Base-by-base conservation (phyloP, 2,113 vertebrate genomes). In the Misgurnus mizolepis region DNA sequence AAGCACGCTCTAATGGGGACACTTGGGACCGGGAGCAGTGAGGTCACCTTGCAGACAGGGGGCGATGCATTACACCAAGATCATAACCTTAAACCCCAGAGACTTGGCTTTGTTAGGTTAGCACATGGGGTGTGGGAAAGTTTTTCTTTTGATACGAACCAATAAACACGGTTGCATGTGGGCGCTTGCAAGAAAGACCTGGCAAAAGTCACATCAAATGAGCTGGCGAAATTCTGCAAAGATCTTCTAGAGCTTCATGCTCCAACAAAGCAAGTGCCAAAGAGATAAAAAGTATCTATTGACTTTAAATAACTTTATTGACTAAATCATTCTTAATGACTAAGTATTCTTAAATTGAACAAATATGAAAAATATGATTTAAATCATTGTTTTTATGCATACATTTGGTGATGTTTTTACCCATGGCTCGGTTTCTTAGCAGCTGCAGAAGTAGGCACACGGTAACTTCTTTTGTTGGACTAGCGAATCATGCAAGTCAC, bases 1-100 rank as follows among this genome's bases (percentile, higher is more conserved):
- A 89, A 86, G 86, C 83, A 84, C 83, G 74, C 86, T 87, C 83
- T 93, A 92, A 93, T 93, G 90, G 90, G 89, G 87, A 84, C 90
- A 88, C 91, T 74, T 76, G 90, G 89, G 91, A 91, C 78, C 79
- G 4, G 86, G 82, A 79, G 66, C 87, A 85, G 84, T 79, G 86
- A 62, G 88, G 87, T 89, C 85, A 84, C 85, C 80, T 80, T 47
- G 62, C 83, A 84, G 86, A 84, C 76, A 81, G 82, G 84, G 82
- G 82, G 85, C 69, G 53, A 67, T 34, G 77, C 77, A 43, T 76
- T 45, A 55, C 22, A 12, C 14, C 18, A 72, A 56, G 73, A 80
- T 12, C 50, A 14, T 18, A 56, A 47, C 71, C 71, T 49, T 18
- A n/a, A 47, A 55, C 56, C 34, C 69, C 6, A 43, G 70, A 27